Evolutionary conservation across 2,888 invertebrate genomes (phyloP).

Genomic region (Seira musarum): DNA sequence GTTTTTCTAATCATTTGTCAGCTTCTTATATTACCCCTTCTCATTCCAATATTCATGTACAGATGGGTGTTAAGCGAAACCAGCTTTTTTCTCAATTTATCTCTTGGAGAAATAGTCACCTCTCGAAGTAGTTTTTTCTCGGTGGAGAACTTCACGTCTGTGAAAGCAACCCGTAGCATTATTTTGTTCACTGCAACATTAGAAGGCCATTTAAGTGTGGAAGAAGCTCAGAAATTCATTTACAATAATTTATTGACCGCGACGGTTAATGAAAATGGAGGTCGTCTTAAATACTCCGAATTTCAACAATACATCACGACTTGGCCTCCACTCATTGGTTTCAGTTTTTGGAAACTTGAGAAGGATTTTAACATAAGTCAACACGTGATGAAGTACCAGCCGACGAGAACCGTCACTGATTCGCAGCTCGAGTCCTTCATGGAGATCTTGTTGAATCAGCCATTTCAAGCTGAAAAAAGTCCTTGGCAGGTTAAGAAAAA

Average conservation of each 20-base stretch:
- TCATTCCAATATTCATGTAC: not conserved
- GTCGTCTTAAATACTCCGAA: slow-evolving; percentile 1
- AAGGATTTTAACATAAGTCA: slow-evolving; percentile 20
- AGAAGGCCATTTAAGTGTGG: not conserved
- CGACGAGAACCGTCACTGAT: not conserved
- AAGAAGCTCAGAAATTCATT: not conserved
- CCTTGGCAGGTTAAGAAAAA: slow-evolving; percentile 29
- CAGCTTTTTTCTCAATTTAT: not conserved
- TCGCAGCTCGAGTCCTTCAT: not conserved
- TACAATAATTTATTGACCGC: not conserved
- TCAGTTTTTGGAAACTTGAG: slow-evolving; percentile 6
- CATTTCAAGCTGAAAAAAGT: slow-evolving; percentile 3
- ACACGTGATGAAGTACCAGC: slow-evolving; percentile 6
- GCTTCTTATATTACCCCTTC: not conserved
- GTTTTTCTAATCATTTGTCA: no score
- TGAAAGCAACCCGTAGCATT: not conserved
- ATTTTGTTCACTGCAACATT: not conserved
- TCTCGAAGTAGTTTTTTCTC: not conserved
- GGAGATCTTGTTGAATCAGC: slow-evolving; percentile 20
- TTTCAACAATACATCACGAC: slow-evolving; percentile 18
- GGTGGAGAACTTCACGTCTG: not conserved
- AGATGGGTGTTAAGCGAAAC: not conserved
- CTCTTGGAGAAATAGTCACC: not conserved
- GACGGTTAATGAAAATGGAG: not conserved
- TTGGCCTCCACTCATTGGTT: slow-evolving; percentile 25